A percentile compares a stretch with the other conserved stretches of the same genome.
These are phyloP conservation scores for Paramacrobiotus metropolitanus DNA, from an alignment of 1,140 invertebrate species.

Conservation along the genomic window DNA sequence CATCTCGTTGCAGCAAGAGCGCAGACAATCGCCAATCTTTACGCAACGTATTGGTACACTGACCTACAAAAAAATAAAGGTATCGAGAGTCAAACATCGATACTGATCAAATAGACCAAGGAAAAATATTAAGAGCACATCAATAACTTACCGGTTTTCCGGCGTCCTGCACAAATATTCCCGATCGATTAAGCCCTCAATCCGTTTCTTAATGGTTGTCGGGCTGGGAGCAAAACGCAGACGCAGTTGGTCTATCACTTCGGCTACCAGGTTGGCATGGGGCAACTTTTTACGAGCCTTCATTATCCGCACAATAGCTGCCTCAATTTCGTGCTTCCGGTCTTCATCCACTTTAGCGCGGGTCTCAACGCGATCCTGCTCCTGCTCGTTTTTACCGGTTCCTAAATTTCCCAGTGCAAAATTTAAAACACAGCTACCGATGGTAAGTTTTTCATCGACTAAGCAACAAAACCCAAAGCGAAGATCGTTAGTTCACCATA, in stretches of 20 bases:
- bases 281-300: slow-evolving; percentile 85
- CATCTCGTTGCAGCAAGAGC: too few relatives aligned
- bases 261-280: slow-evolving; percentile 80
- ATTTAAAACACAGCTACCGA: too few relatives aligned
- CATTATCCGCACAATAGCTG: slow-evolving; percentile 98
- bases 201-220: slow-evolving; percentile 92
- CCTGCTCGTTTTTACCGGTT: slow-evolving; percentile 88
- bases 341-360: slow-evolving; percentile 96
- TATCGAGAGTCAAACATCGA: background rate
- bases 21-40: too few relatives aligned
- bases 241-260: slow-evolving; percentile 90
- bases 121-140: too few relatives aligned
- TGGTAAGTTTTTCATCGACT: too few relatives aligned
- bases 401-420: too few relatives aligned
- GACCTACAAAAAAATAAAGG: background rate
- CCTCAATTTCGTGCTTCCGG: slow-evolving; percentile 97
- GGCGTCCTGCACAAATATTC: slow-evolving; percentile 90
- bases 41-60: slow-evolving; percentile 1
- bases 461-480: too few relatives aligned
- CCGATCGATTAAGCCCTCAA: slow-evolving; percentile 93
- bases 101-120: too few relatives aligned
- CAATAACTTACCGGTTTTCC: slow-evolving; percentile 61
- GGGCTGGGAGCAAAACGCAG: slow-evolving; percentile 88
- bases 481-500: too few relatives aligned
- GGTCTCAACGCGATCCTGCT: slow-evolving; percentile 91